phyloP scores from a whole-genome alignment of 2,888 invertebrate species.

The Timandra comae region DNA sequence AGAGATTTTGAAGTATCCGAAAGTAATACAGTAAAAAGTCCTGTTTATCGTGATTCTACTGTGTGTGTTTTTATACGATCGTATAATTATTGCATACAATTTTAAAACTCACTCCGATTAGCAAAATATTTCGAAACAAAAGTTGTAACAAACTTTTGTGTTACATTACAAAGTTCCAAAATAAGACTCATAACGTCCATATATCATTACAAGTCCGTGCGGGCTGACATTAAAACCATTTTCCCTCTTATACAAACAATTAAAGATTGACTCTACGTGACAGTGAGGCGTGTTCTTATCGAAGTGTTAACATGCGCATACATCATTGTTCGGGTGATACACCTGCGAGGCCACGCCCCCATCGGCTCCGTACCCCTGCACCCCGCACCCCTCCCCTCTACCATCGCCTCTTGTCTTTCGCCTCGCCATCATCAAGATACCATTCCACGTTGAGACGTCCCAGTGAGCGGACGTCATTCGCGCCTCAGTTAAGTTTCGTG shows the following conservation, averaged over 20 bases:
- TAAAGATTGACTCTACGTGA: conserved; percentile 51
- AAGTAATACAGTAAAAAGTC: too few species aligned
- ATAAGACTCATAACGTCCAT: too few species aligned
- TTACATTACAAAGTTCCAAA: too few species aligned
- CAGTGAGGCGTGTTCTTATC: conserved; percentile 66
- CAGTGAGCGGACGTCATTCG: conserved; percentile 40
- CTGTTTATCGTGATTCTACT: too few species aligned
- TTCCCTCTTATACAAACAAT: conserved; percentile 56
- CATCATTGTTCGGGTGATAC: conserved; percentile 64
- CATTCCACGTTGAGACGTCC: conserved; percentile 60
- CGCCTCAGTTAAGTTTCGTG: conserved; percentile 35
- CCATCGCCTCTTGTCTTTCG: conserved; percentile 30
- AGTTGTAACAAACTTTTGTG: too few species aligned
- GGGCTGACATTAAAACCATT: conserved; percentile 30
- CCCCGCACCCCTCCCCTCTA: conserved; percentile 35
- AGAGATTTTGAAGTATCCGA: too few species aligned
- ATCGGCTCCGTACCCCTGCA: conserved; percentile 28
- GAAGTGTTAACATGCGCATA: conserved; percentile 70
- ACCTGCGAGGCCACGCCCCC: conserved; percentile 65
- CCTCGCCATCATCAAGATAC: conserved; percentile 56
- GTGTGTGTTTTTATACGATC: too few species aligned
- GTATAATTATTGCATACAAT: too few species aligned
- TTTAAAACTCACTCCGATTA: too few species aligned
- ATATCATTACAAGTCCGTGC: too few species aligned
- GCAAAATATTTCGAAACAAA: too few species aligned